Base-by-base conservation (phyloP, 2,888 invertebrate genomes). In the Thera britannica region DNA sequence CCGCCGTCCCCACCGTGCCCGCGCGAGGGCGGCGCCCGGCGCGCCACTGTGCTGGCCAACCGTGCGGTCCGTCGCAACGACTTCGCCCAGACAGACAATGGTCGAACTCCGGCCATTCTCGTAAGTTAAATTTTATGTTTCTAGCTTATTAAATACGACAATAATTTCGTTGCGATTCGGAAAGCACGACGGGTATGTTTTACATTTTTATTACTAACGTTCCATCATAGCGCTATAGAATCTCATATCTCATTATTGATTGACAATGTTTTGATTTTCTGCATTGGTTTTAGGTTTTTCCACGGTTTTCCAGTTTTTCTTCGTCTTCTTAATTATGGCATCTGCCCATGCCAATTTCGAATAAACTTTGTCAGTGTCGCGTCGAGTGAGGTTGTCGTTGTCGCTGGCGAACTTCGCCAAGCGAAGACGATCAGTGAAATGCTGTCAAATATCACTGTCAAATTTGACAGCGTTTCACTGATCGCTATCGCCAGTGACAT, bases 21-120 rank as follows among this genome's bases (percentile, higher is more conserved):
- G 54, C 57, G 34, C 41, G 55, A 34, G n/a, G 52, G 35, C 34
- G 72, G 67, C 48, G 62, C 54, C n/a, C 76, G 78, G 34, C 79
- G 77, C 64, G 72, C 67, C 65, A 77, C 75, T 65, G 78, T 75
- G 34, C 75, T 75, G 48, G 77, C 75, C 59, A 82, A 65, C 65
- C 83, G 80, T 52, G 77, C 75, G 57, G 83, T 77, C 46, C 78
- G 81, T 58, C 79, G 79, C 68, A 85, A 58, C 38, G 71, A 68
- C 64, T 62, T 66, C 57, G 66, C 36, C 65, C 55, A 65, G 54
- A 48, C 60, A 56, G 61, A 7, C 12, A 57, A 38, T 52, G 34
- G 60, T 54, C 76, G 77, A 60, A 68, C 59, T 63, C 69, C 64
- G n/a, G 73, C 68, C 73, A 73, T 75, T 35, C 58, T 70, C 44